Conservation (phyloP, 2,113 vertebrate genomes). For the Verasper variegatus region DNA sequence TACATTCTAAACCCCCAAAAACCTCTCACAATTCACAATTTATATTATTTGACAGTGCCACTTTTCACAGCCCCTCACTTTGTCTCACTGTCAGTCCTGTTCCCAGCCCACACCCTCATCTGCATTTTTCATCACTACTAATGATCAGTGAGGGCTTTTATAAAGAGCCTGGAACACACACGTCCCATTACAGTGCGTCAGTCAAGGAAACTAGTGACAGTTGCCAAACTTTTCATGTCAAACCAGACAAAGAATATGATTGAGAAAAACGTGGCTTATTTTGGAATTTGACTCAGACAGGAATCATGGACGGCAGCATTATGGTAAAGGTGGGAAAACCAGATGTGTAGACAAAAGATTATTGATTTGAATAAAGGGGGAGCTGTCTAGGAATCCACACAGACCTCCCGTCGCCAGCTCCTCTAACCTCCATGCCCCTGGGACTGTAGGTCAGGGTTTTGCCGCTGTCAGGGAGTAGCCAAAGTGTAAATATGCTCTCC, state of each 20-base stretch:
- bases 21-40: neutral
- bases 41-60: neutral
- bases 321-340: neutral
- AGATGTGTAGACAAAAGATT: neutral
- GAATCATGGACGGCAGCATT: neutral
- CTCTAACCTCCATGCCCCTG: neutral
- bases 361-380: no score
- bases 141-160: conserved; percentile 28
- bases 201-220: neutral
- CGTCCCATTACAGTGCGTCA: neutral
- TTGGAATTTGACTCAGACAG: neutral
- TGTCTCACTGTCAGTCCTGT: conserved; percentile 21
- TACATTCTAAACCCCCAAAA: neutral
- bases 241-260: neutral
- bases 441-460: conserved; percentile 11
- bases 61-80: conserved; percentile 10
- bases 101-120: conserved; percentile 19
- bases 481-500: neutral
- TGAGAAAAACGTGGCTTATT: neutral
- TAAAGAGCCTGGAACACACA: neutral
- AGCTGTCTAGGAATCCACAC: neutral
- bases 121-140: conserved; percentile 35
- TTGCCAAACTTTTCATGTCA: neutral
- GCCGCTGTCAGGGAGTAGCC: neutral
- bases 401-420: neutral